Evolutionary conservation across 35 echinoderm and acorn worm species (phyloP), one percentile per base, ranked within the genome.

Genomic region (Acanthaster planci): DNA sequence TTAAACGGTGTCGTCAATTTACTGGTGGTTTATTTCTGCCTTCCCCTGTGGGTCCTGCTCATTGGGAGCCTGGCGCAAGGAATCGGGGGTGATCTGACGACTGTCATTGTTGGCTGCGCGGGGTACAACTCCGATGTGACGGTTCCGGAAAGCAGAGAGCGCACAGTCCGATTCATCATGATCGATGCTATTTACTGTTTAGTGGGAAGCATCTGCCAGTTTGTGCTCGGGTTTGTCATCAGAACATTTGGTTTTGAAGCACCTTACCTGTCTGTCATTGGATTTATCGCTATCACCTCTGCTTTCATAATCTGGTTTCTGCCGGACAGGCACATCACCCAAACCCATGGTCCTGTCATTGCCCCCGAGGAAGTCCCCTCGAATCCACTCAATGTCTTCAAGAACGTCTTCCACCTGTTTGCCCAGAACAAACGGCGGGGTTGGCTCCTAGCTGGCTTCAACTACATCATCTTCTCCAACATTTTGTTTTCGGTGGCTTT

Each of bases 181-280:
- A 78, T 78, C 36, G 77, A 78, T 34, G 36, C n/a, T 34, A 16
- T 78, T 37, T 9, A 37, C 31, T 7, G 23, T 34, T 78, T 37
- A 10, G 30, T 34, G 36, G 36, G 9, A 1, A 37, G 77, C 77
- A 37, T 78, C 1, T 78, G 77, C 77, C 77, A 78, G 77, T 78
- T 78, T 38, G 8, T 34, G 36, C 23, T 37, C 8, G 77, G 77
- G 77, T 78, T 34, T 2, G 7, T 78, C 36, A 78, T 78, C 23
- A 78, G 36, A 78, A 37, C 23, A 78, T 78, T 78, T 34, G 77
- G 77, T 34, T 78, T 78, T 22, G 77, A 78, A 22, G 77, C 77
- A n/a, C 77, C 77, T 1, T 67, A 67, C 30, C 30, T 67, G 59
- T 67, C 59, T n/a, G 21, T 31, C 59, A 27, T 67, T n/a, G 59